Evolutionary conservation across 2,888 invertebrate genomes (phyloP), one percentile per base, ranked within the genome.

Genomic region (Protophormia terraenovae): DNA sequence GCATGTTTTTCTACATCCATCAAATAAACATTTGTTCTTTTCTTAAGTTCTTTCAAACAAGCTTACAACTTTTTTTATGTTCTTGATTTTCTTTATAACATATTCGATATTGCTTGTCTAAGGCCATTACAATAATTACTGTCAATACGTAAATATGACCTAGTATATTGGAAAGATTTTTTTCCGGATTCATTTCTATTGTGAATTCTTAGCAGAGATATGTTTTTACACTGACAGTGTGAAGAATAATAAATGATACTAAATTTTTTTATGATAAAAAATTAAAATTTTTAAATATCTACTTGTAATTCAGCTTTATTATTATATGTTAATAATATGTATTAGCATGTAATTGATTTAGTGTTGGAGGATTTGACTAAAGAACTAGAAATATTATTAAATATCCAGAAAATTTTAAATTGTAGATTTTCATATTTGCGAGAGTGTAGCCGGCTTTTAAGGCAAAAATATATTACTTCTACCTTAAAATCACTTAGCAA

Each of bases 41-140:
- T 27, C n/a, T 7, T 35, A 10, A 29, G 29, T 58, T 27, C 27
- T 58, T 19, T 24, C 41, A 22, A 29, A 35, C 5, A 14, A n/a
- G 1, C n/a, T 41, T 41, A 2, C 14, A 4, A n/a, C 3, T n/a
- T n/a, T 12, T n/a, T 41, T 6, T 41, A 14, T n/a, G 14, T 6
- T 41, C 8, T 50, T 22, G 22, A 12, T 55, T 38, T n/a, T 19
- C 55, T 69, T 38, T 27, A 50, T 69, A 22, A 24, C 24, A 53
- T 71, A 58, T 32, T 38, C 35, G 19, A 35, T 12, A 41, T 6
- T 24, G 2, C 2, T 58, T 10, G 16, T 35, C n/a, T 19, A 12
- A 58, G 41, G 1, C 27, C 58, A 55, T 71, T 55, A 55, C 8
- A 55, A 35, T 55, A 71, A 55, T 71, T 71, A 41, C 41, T 41